Percentiles rank a stretch among this genome's conserved stretches.
Conservation (phyloP, 2,888 invertebrate species). For the Cybosia mesomella region DNA sequence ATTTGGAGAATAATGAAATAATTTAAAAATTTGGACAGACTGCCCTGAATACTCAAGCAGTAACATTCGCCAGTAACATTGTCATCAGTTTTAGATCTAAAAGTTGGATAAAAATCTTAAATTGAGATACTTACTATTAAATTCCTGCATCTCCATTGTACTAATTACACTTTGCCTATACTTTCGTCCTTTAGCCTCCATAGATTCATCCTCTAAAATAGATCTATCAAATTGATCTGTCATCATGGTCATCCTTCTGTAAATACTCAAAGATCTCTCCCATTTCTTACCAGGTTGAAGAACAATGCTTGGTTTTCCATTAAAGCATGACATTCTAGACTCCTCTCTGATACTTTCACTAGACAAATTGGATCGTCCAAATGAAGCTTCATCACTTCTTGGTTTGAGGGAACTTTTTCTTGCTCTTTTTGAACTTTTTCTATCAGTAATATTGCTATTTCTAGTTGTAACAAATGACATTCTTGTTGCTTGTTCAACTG, state of each 20-base stretch:
- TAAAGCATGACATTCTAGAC: constrained; percentile 41
- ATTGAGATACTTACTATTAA: constrained; percentile 64
- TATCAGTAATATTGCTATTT: constrained; percentile 38
- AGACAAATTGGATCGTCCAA: constrained; percentile 39
- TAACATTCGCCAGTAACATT: too few relatives aligned
- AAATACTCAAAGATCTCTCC: constrained; percentile 89
- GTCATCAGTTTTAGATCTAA: not conserved
- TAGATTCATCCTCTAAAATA: constrained; percentile 74
- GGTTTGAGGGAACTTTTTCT: constrained; percentile 41
- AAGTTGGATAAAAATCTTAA: not conserved
- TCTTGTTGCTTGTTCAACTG: constrained; percentile 25
- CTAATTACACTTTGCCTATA: constrained; percentile 85
- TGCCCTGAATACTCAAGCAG: too few relatives aligned
- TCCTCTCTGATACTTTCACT: constrained; percentile 40
- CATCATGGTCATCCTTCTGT: constrained; percentile 82
- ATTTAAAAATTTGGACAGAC: too few relatives aligned
- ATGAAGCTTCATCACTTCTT: constrained; percentile 17
- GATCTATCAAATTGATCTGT: constrained; percentile 72
- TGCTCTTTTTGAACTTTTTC: constrained; percentile 48
- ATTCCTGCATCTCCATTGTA: constrained; percentile 84
- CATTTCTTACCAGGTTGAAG: constrained; percentile 90
- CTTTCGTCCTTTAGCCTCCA: constrained; percentile 82
- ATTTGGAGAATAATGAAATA: not conserved
- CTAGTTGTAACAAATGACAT: constrained; percentile 49
- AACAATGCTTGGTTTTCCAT: constrained; percentile 71